phyloP scores from a whole-genome alignment of 2,888 invertebrate genomes.

The Stegophylla sp. region DNA sequence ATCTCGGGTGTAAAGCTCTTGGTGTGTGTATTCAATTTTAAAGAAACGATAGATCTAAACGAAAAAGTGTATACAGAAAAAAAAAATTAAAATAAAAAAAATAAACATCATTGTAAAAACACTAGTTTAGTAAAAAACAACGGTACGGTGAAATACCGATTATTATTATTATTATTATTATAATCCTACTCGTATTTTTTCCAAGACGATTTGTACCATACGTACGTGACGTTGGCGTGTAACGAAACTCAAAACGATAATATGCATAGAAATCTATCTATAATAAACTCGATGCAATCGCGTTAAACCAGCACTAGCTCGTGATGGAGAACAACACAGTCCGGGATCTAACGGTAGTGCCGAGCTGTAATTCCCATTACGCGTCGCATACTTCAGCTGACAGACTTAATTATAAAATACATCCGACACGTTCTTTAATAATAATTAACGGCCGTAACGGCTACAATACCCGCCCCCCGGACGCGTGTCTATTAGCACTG shows the following conservation, averaged over 20 bases:
- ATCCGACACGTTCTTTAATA: neutral
- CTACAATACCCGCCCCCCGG: neutral
- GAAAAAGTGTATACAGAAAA: no score
- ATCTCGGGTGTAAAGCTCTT: no score
- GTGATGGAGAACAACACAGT: no score
- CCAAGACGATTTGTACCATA: neutral
- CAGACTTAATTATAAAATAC: constrained; percentile 4
- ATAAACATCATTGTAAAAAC: no score
- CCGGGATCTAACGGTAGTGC: neutral
- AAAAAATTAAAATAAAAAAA: no score
- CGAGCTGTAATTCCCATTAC: neutral
- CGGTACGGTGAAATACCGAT: neutral
- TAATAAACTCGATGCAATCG: neutral
- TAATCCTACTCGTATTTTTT: no score
- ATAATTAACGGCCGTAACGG: neutral
- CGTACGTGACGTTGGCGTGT: neutral
- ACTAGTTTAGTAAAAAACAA: neutral
- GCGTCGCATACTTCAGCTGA: neutral
- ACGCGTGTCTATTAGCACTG: neutral
- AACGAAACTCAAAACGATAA: neutral
- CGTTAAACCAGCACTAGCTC: neutral
- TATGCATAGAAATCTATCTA: no score
- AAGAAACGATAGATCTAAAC: no score
- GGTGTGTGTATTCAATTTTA: no score
- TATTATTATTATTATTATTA: no score